These are phyloP conservation scores for Chironomus riparius DNA, from an alignment of 2,888 invertebrate species.

Conservation along the genomic window DNA sequence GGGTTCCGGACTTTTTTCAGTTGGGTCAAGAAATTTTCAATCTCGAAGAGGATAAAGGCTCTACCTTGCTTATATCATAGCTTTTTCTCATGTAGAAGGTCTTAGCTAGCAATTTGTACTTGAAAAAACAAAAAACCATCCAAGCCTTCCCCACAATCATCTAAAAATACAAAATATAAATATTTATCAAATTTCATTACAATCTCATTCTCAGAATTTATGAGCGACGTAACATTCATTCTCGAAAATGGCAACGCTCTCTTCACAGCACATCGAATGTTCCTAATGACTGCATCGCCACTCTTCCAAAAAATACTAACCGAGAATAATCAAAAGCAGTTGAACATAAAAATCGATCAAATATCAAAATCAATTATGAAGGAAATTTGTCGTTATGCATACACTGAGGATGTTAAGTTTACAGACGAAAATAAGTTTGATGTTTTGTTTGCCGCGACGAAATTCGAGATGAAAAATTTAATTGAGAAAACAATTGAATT, in stretches of 20 bases:
- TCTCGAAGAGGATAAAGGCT: no score
- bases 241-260: neutral
- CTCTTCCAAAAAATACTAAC: neutral
- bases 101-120: no score
- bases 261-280: neutral
- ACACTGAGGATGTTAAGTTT: neutral
- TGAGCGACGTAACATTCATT: neutral
- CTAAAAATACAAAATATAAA: no score
- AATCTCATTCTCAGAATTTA: neutral
- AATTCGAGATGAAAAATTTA: slow-evolving; percentile 13
- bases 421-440: neutral
- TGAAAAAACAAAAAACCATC: no score
- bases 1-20: no score
- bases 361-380: neutral
- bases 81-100: no score
- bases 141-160: no score
- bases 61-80: no score
- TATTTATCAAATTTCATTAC: no score
- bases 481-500: neutral
- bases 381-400: slow-evolving; percentile 15
- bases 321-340: no score
- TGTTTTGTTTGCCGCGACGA: slow-evolving; percentile 2
- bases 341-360: neutral
- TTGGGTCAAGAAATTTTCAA: no score
- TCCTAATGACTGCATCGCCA: slow-evolving; percentile 4